Conservation (phyloP, 1,140 invertebrate species). For the Belonocnema kinseyi region DNA sequence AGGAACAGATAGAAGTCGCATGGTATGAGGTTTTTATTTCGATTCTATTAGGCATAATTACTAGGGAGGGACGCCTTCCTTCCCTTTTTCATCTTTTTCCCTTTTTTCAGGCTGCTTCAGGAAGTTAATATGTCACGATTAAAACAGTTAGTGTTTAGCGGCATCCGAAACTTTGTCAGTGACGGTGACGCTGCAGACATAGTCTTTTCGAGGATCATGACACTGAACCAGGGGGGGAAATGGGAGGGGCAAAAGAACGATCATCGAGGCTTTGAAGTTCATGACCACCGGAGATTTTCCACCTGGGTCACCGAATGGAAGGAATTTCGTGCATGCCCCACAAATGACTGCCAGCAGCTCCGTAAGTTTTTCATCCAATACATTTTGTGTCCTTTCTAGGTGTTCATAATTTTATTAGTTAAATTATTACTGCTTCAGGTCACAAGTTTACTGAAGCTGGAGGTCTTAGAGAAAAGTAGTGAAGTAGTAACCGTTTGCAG, state of each 20-base stretch:
- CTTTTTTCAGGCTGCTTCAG: too few species aligned
- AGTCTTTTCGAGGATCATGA: too few species aligned
- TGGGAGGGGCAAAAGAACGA: conserved; percentile 99
- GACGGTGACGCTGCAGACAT: too few species aligned
- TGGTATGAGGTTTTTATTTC: too few species aligned
- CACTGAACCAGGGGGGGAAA: too few species aligned
- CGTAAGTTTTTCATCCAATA: conserved; percentile 62
- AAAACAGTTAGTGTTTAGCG: too few species aligned
- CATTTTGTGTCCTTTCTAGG: background rate
- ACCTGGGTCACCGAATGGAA: conserved; percentile 85
- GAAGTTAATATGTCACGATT: too few species aligned
- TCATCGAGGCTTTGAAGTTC: conserved; percentile 96
- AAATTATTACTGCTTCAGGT: conserved; percentile 63
- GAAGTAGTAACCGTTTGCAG: conserved; percentile 78
- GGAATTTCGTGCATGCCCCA: conserved; percentile 95
- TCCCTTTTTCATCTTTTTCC: too few species aligned
- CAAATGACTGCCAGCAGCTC: conserved; percentile 80
- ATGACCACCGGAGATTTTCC: conserved; percentile 93
- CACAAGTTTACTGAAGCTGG: conserved; percentile 68
- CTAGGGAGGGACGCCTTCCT: too few species aligned
- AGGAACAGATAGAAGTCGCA: too few species aligned
- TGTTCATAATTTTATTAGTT: conserved; percentile 12
- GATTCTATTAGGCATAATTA: too few species aligned
- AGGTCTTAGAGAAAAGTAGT: conserved; percentile 79
- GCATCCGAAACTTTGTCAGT: too few species aligned